Percentiles rank a stretch among this genome's conserved stretches.
phyloP scores from a whole-genome alignment of 2,888 invertebrate species.

The Ophion slaviceki region DNA sequence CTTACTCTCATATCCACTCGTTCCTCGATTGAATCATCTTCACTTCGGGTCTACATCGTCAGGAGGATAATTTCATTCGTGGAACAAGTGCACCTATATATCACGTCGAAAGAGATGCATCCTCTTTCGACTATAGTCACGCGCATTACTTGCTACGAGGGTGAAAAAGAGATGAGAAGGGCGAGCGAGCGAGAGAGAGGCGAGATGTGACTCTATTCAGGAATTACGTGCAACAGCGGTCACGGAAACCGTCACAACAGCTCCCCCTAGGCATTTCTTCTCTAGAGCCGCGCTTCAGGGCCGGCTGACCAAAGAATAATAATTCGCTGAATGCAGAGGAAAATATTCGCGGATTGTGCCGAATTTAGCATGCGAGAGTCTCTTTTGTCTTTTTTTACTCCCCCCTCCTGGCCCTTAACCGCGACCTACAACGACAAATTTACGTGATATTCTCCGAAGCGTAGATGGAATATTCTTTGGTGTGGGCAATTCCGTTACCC shows the following conservation, averaged over 20 bases:
- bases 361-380: slow-evolving; percentile 56
- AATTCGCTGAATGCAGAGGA: slow-evolving; percentile 55
- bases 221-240: slow-evolving; percentile 47
- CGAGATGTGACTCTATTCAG: slow-evolving; percentile 16
- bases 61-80: slow-evolving; percentile 46
- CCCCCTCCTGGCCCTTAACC: not conserved
- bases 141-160: slow-evolving; percentile 22
- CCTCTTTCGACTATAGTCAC: slow-evolving; percentile 58
- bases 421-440: slow-evolving; percentile 37
- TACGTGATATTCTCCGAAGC: slow-evolving; percentile 54
- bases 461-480: slow-evolving; percentile 37
- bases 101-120: slow-evolving; percentile 62
- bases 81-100: slow-evolving; percentile 28
- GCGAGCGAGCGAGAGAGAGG: not conserved
- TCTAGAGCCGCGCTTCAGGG: slow-evolving; percentile 11
- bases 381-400: not conserved
- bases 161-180: slow-evolving; percentile 8
- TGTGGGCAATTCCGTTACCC: not conserved
- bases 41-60: slow-evolving; percentile 37
- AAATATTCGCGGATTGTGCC: slow-evolving; percentile 53
- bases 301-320: slow-evolving; percentile 61
- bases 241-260: slow-evolving; percentile 39
- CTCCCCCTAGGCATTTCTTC: slow-evolving; percentile 26
- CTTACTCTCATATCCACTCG: slow-evolving; percentile 17
- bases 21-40: slow-evolving; percentile 48